Evolutionary conservation across 1,140 invertebrate species (phyloP).

Genomic region (Drosophila nannoptera): DNA sequence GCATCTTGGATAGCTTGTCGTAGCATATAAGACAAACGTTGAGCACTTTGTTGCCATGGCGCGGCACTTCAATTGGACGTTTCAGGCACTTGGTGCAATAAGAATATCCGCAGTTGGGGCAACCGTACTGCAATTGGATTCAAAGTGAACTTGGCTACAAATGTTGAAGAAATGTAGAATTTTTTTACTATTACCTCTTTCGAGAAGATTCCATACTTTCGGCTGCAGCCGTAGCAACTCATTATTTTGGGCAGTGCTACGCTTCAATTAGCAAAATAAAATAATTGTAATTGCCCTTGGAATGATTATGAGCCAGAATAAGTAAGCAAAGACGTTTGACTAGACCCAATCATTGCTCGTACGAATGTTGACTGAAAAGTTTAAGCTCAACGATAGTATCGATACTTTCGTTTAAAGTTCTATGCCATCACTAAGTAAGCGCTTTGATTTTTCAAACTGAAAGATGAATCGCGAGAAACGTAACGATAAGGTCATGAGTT

Average conservation of each 20-base stretch:
- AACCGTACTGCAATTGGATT: slow-evolving; percentile 80
- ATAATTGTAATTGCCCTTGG: background rate
- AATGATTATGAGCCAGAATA: slow-evolving; percentile 1
- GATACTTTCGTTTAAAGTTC: slow-evolving; percentile 1
- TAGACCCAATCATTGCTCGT: background rate
- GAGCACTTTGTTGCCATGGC: slow-evolving; percentile 57
- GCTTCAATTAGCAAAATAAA: background rate
- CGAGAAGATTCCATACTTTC: slow-evolving; percentile 80
- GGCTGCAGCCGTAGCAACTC: slow-evolving; percentile 80
- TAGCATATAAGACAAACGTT: slow-evolving; percentile 73
- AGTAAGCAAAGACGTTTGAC: slow-evolving; percentile 38
- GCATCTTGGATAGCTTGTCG: slow-evolving; percentile 64
- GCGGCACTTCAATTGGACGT: slow-evolving; percentile 80
- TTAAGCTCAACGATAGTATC: slow-evolving; percentile 2
- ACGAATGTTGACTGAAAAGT: slow-evolving; percentile 15
- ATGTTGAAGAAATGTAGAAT: background rate
- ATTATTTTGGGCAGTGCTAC: slow-evolving; percentile 48
- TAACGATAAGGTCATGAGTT: too few species aligned
- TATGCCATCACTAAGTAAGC: background rate
- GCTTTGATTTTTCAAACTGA: background rate
- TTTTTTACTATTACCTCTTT: slow-evolving; percentile 78
- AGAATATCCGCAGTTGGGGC: slow-evolving; percentile 83
- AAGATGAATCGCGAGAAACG: background rate
- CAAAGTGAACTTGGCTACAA: background rate
- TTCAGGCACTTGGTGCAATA: slow-evolving; percentile 84